A percentile compares a stretch with the other conserved stretches of the same genome.
These are phyloP conservation scores for Pantherophis alleghaniensis DNA, from an alignment of 2,797 vertebrate genomes.

Conservation along the genomic window DNA sequence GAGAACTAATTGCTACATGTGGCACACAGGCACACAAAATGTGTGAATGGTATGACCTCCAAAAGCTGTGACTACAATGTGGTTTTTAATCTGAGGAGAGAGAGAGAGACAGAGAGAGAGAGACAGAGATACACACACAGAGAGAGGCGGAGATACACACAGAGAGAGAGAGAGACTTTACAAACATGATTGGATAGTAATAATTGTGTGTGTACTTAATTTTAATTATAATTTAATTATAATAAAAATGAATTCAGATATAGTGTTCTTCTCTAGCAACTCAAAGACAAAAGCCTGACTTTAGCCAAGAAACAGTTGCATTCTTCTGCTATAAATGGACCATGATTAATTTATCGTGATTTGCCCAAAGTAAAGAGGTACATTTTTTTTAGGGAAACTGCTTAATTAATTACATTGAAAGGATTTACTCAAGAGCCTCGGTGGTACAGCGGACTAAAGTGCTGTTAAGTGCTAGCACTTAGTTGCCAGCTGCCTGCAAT, in stretches of 20 bases:
- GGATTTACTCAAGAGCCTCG: neutral
- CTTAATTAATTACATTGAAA: neutral
- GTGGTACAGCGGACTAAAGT: too few species aligned
- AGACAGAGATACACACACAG: neutral
- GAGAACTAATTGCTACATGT: neutral
- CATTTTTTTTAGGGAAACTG: neutral
- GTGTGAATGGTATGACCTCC: neutral
- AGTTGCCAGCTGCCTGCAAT: too few species aligned
- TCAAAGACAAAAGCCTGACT: neutral
- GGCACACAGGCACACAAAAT: neutral
- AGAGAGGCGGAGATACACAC: too few species aligned
- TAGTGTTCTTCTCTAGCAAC: neutral
- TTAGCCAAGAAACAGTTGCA: neutral
- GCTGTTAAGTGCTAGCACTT: too few species aligned
- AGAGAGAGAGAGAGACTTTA: neutral
- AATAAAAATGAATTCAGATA: neutral
- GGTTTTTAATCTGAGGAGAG: neutral
- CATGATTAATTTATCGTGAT: neutral
- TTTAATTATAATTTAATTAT: neutral
- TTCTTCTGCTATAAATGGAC: neutral
- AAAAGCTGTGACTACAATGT: neutral
- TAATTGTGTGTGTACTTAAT: neutral
- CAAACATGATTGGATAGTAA: neutral
- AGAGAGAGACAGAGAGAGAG: neutral
- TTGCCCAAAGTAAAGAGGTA: neutral